Base-by-base conservation (phyloP, 2,888 invertebrate species). In the Drosophila peninsularis region DNA sequence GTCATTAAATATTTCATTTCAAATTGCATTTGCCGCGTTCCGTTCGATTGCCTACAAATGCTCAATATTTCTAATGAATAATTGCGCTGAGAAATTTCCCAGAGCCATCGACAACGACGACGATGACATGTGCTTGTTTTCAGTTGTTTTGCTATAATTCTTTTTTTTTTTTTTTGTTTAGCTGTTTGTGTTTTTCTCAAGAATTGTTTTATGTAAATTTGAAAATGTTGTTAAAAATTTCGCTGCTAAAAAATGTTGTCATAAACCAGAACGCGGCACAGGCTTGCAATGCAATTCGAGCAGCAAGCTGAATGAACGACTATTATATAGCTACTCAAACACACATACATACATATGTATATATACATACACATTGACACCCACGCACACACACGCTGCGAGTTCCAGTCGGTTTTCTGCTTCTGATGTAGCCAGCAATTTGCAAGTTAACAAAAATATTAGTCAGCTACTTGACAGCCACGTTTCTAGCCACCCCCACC, bases 361-460 rank as follows among this genome's bases (percentile, higher is more conserved):
- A 27, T 11, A 14, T 34, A n/a, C 5, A 17, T 17, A 32, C 49
- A 19, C 14, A 7, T 13, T 4, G 14, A 32, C 17, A 21, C 21
- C 10, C 13, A 14, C 21, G 24, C 36, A 10, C 52, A 10, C 30
- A 36, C 36, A 24, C 36, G 14, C 19, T 19, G 50, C 7, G 47
- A n/a, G 57, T 42, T 61, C 32, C 53, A 45, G 49, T 45, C 39
- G 30, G 55, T 37, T 61, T 44, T 66, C 52, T 32, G 49, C 44
- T 66, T 62, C 32, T 60, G 53, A 17, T 60, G 44, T 27, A 62
- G 62, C 60, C 49, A 69, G 78, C 75, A 78, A 76, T 76, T 76
- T 76, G 75, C 76, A 76, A 78, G 75, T 71, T 78, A 76, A 75
- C 79, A 76, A 78, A 76, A 75, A 76, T 76, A 74, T 76, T 78